These are phyloP conservation scores for Aselliscus stoliczkanus DNA, from an alignment of 2,797 vertebrate genomes.

Conservation along the genomic window DNA sequence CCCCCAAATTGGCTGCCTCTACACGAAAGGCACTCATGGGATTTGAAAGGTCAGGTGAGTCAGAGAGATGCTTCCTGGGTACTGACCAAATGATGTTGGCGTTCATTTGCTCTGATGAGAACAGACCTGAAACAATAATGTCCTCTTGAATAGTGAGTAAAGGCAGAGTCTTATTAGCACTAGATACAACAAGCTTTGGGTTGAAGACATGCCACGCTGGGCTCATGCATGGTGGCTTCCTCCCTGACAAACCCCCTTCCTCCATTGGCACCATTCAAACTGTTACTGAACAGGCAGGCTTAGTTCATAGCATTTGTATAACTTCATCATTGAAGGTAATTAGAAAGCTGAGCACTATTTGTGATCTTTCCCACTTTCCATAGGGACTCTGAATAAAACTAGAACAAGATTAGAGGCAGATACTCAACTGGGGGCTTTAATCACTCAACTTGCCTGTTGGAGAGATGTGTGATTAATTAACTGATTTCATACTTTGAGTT, in stretches of 20 bases:
- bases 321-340: rapidly evolving
- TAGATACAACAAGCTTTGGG: too few relatives aligned
- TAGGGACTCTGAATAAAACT: not conserved
- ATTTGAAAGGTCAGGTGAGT: too few relatives aligned
- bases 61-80: not conserved
- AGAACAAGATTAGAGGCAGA: not conserved
- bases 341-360: rapidly evolving
- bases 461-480: not conserved
- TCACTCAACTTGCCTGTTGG: not conserved
- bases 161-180: not conserved
- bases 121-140: too few relatives aligned
- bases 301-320: not conserved
- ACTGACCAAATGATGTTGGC: not conserved
- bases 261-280: rapidly evolving
- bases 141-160: not conserved
- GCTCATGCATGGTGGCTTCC: not conserved
- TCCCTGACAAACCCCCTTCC: not conserved
- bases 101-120: rapidly evolving
- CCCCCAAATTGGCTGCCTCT: not conserved
- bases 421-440: not conserved
- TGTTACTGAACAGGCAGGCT: not conserved
- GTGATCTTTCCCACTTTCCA: not conserved
- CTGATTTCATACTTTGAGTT: not conserved
- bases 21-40: rapidly evolving
- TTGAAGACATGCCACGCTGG: not conserved